Percentiles rank a stretch among this genome's conserved stretches.
phyloP scores from a whole-genome alignment of 2,888 invertebrate genomes.

The Cheilosia variabilis region DNA sequence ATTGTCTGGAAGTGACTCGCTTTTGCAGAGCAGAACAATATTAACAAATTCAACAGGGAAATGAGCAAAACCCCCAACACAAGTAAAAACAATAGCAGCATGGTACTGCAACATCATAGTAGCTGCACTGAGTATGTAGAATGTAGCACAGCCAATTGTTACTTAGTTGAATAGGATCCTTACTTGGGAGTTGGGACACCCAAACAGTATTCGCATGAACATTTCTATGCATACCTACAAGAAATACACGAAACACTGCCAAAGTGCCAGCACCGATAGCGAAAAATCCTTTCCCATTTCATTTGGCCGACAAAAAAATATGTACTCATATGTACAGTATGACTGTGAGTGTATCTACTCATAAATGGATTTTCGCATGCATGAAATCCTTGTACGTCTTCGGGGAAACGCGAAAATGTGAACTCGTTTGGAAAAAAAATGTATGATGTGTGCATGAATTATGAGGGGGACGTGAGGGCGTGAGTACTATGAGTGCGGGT shows the following conservation, averaged over 20 bases:
- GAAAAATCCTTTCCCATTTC: slow-evolving; percentile 56
- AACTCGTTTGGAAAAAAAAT: slow-evolving; percentile 61
- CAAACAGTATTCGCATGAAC: slow-evolving; percentile 30
- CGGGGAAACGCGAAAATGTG: slow-evolving; percentile 69
- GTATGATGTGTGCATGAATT: slow-evolving; percentile 58
- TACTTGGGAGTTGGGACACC: not conserved
- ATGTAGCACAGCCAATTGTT: slow-evolving; percentile 15
- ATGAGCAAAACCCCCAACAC: not conserved
- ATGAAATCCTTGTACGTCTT: slow-evolving; percentile 73
- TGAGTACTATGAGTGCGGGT: not conserved
- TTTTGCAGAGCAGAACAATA: slow-evolving; percentile 11
- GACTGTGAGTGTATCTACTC: slow-evolving; percentile 14
- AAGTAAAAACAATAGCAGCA: slow-evolving; percentile 7
- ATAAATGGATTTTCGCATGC: slow-evolving; percentile 73
- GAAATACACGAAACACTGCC: not conserved
- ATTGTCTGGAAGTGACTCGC: slow-evolving; percentile 15
- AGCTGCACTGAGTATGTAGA: slow-evolving; percentile 14
- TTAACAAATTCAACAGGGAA: slow-evolving; percentile 36
- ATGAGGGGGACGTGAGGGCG: slow-evolving; percentile 1
- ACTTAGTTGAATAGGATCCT: slow-evolving; percentile 5
- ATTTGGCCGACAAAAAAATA: slow-evolving; percentile 47
- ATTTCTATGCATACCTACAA: slow-evolving; percentile 19
- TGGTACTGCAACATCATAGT: slow-evolving; percentile 9
- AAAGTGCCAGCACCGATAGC: not conserved
- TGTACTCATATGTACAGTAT: not conserved